phyloP scores from a whole-genome alignment of 2,113 vertebrate genomes.

The Euleptes europaea region DNA sequence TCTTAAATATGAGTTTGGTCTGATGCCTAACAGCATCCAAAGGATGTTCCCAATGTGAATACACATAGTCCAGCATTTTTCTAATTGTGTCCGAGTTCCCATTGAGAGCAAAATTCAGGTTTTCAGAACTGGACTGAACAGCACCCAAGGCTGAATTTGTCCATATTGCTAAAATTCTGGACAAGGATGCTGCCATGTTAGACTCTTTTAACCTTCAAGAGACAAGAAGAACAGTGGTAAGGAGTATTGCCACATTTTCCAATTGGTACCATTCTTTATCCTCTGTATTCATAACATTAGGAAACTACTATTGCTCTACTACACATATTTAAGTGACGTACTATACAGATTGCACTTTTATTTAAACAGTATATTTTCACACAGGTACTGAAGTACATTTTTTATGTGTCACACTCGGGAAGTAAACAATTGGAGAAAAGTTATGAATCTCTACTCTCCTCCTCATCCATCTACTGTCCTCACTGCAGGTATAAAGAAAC shows the following conservation, averaged over 20 bases:
- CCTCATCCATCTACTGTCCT: not conserved
- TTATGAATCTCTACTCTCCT: not conserved
- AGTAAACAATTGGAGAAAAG: not conserved
- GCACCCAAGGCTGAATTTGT: slow-evolving; percentile 81
- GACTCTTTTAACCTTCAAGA: slow-evolving; percentile 87
- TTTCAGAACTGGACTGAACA: slow-evolving; percentile 67
- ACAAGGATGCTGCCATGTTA: slow-evolving; percentile 84
- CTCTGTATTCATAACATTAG: not conserved
- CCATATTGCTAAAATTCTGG: slow-evolving; percentile 88
- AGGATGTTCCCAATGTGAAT: slow-evolving; percentile 95
- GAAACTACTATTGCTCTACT: not conserved
- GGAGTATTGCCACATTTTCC: not conserved
- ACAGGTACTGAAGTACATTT: not conserved
- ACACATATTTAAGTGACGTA: not conserved
- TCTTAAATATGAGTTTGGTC: slow-evolving; percentile 87
- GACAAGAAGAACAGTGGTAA: slow-evolving; percentile 20
- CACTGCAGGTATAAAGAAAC: not conserved
- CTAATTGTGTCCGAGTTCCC: slow-evolving; percentile 75
- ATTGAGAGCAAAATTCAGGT: slow-evolving; percentile 73
- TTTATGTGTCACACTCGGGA: not conserved
- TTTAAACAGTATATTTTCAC: not conserved
- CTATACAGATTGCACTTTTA: not conserved
- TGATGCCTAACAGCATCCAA: slow-evolving; percentile 93
- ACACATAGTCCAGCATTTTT: slow-evolving; percentile 87
- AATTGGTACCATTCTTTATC: not conserved